Evolutionary conservation across 2,888 invertebrate genomes (phyloP).

Genomic region (Xestia xanthographa): DNA sequence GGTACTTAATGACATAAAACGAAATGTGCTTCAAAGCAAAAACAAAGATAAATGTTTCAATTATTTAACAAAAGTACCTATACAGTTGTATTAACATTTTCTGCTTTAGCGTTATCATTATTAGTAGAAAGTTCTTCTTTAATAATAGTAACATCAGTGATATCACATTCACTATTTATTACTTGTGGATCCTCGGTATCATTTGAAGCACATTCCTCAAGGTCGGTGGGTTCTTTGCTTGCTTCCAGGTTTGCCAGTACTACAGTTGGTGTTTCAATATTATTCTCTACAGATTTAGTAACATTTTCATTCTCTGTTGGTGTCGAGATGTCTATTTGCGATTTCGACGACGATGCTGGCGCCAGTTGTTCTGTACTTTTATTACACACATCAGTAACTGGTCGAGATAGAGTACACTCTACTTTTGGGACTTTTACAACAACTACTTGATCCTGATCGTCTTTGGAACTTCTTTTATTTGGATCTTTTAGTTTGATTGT

Average conservation of each 20-base stretch:
- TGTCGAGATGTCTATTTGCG: conserved; percentile 18
- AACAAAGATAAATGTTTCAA: conserved; percentile 50
- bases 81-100: conserved; percentile 42
- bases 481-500: conserved; percentile 93
- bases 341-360: conserved; percentile 21
- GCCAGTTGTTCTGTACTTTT: conserved; percentile 47
- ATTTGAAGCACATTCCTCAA: conserved; percentile 40
- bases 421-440: conserved; percentile 86
- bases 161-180: conserved; percentile 26
- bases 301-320: conserved; percentile 31
- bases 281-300: conserved; percentile 27
- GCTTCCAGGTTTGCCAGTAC: conserved; percentile 29
- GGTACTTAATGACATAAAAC: conserved; percentile 46
- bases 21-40: conserved; percentile 62
- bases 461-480: conserved; percentile 74
- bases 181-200: conserved; percentile 30
- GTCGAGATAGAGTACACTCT: conserved; percentile 74
- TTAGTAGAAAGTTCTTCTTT: conserved; percentile 34
- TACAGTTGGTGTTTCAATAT: conserved; percentile 11
- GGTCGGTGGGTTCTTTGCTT: conserved; percentile 43
- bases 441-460: conserved; percentile 84
- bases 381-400: conserved; percentile 60
- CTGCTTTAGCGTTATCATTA: conserved; percentile 18
- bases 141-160: conserved; percentile 20
- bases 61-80: conserved; percentile 40